Conservation (phyloP, 2,113 vertebrate genomes). For the Astatoreochromis straeleni region DNA sequence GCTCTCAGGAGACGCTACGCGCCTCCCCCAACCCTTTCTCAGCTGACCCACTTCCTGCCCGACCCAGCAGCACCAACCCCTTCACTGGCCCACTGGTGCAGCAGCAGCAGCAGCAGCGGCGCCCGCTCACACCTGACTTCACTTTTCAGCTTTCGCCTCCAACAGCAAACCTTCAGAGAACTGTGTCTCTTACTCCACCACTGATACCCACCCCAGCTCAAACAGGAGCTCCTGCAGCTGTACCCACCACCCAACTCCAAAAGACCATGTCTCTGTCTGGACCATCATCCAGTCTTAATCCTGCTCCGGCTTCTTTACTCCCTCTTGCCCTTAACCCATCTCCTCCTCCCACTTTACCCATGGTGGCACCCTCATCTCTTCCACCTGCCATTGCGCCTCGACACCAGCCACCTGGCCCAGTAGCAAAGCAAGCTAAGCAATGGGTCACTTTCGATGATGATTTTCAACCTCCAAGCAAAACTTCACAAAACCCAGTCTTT, state of each 20-base stretch:
- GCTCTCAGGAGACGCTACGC: conserved; percentile 73
- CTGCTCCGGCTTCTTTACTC: background rate
- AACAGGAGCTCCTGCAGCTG: background rate
- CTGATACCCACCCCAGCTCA: conserved; percentile 47
- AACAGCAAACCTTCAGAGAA: conserved; percentile 34
- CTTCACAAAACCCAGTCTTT: background rate
- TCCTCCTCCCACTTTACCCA: conserved; percentile 25
- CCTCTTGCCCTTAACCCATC: background rate
- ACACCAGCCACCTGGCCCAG: conserved; percentile 28
- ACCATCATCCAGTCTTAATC: background rate
- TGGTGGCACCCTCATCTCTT: conserved; percentile 26
- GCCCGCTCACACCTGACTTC: conserved; percentile 53
- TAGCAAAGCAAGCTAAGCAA: conserved; percentile 59
- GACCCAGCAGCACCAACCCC: conserved; percentile 76
- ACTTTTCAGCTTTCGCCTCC: conserved; percentile 31
- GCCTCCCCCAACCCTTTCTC: conserved; percentile 74
- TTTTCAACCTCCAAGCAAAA: conserved; percentile 8
- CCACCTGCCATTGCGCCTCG: conserved; percentile 20
- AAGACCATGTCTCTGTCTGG: conserved; percentile 22
- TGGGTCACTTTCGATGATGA: conserved; percentile 87
- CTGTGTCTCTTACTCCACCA: conserved; percentile 33
- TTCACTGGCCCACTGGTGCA: conserved; percentile 65
- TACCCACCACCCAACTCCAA: conserved; percentile 2
- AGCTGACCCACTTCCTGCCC: conserved; percentile 49
- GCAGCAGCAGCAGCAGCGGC: conserved; percentile 34